Conservation (phyloP, 1,140 invertebrate species). For the Drosophila kanapiae region DNA sequence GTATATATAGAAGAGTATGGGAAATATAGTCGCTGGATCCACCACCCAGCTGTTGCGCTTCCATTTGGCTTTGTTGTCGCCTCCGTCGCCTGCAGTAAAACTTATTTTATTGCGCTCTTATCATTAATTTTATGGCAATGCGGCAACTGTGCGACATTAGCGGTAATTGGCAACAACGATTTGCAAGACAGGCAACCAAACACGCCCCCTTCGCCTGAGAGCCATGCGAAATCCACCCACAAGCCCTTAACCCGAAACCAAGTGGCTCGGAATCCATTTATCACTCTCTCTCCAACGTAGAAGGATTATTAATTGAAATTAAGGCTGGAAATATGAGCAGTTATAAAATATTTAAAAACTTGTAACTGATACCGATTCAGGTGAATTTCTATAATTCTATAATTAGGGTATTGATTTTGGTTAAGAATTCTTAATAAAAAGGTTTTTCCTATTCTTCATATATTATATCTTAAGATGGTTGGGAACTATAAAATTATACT, state of each 20-base stretch:
- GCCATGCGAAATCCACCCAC: neutral
- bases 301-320: slow-evolving; percentile 38
- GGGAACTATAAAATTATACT: neutral
- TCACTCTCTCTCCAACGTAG: slow-evolving; percentile 15
- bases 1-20: slow-evolving; percentile 8
- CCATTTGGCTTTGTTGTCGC: slow-evolving; percentile 41
- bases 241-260: slow-evolving; percentile 23
- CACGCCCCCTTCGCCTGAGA: slow-evolving; percentile 1
- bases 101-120: slow-evolving; percentile 82
- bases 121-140: slow-evolving; percentile 82
- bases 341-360: slow-evolving; percentile 3
- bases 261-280: slow-evolving; percentile 56
- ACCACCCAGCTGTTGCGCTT: slow-evolving; percentile 49
- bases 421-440: neutral
- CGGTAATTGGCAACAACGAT: slow-evolving; percentile 80
- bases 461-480: neutral
- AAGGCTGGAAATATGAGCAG: neutral
- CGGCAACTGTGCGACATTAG: slow-evolving; percentile 82
- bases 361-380: neutral
- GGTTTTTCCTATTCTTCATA: neutral
- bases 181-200: slow-evolving; percentile 48
- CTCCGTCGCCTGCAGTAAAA: slow-evolving; percentile 68
- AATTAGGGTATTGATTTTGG: neutral
- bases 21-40: slow-evolving; percentile 20
- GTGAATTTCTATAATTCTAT: neutral